Percentiles rank a stretch among this genome's conserved stretches.
phyloP scores from a whole-genome alignment of 2,888 invertebrate species.

The Apotomis betuletana region DNA sequence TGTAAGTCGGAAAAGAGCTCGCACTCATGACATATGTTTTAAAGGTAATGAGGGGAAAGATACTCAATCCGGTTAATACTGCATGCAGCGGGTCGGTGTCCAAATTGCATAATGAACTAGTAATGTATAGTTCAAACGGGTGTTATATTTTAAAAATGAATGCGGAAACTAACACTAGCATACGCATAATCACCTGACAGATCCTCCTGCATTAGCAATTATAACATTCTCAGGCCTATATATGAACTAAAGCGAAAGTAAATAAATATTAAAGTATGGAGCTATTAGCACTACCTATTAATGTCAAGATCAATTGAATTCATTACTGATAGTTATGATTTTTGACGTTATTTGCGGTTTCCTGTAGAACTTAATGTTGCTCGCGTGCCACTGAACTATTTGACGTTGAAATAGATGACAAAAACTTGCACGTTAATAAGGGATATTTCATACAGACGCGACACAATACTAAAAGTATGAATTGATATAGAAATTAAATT shows the following conservation, averaged over 20 bases:
- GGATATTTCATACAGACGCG: slow-evolving; percentile 12
- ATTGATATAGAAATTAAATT: no score
- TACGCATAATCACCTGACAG: slow-evolving; percentile 13
- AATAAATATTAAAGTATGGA: background rate
- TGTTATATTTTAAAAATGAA: slow-evolving; percentile 6
- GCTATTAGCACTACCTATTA: no score
- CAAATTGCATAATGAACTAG: no score
- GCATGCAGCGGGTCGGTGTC: no score
- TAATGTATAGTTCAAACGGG: background rate
- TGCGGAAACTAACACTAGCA: slow-evolving; percentile 7
- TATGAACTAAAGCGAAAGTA: background rate
- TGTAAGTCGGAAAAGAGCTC: no score
- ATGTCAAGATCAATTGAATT: no score
- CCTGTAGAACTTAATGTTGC: slow-evolving; percentile 30
- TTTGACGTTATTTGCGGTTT: background rate
- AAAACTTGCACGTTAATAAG: slow-evolving; percentile 18
- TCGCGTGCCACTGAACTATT: slow-evolving; percentile 60
- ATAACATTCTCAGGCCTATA: slow-evolving; percentile 4
- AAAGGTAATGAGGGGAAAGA: no score
- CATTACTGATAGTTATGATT: no score
- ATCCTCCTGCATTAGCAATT: slow-evolving; percentile 17
- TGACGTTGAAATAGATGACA: slow-evolving; percentile 13
- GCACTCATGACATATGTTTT: no score
- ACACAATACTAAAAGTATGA: no score
- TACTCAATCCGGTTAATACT: no score